These are phyloP conservation scores for Equus przewalskii DNA, from an alignment of 2,113 vertebrate species.

Conservation along the genomic window DNA sequence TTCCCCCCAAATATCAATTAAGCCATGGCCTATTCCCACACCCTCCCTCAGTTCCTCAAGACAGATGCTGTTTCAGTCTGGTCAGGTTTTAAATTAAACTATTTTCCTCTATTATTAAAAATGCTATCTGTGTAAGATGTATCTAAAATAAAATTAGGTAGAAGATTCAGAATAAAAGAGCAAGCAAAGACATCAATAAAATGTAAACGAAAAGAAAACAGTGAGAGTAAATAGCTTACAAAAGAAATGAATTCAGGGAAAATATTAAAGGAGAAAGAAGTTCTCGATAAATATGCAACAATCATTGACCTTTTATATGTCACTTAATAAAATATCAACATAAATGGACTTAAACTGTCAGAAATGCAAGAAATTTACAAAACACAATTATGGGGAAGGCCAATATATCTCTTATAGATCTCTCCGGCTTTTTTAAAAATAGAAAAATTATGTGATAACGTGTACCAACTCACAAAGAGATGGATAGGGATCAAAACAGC, in stretches of 20 bases:
- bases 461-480: background rate
- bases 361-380: conserved; percentile 27
- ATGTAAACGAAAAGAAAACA: background rate
- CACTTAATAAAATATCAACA: background rate
- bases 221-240: background rate
- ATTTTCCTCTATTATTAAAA: conserved; percentile 3
- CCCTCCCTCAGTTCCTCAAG: background rate
- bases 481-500: background rate
- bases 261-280: background rate
- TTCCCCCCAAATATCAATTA: background rate
- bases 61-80: background rate
- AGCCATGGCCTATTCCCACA: background rate
- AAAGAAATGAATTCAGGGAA: background rate
- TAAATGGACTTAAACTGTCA: background rate
- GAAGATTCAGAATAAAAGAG: background rate
- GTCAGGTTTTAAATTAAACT: conserved; percentile 60
- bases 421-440: background rate
- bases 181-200: background rate
- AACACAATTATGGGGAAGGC: background rate
- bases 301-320: background rate
- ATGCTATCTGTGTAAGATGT: background rate
- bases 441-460: background rate
- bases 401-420: background rate
- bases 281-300: background rate
- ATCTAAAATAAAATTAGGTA: conserved; percentile 42